phyloP scores from a whole-genome alignment of 2,888 invertebrate species.

The Falcaria lacertinaria region DNA sequence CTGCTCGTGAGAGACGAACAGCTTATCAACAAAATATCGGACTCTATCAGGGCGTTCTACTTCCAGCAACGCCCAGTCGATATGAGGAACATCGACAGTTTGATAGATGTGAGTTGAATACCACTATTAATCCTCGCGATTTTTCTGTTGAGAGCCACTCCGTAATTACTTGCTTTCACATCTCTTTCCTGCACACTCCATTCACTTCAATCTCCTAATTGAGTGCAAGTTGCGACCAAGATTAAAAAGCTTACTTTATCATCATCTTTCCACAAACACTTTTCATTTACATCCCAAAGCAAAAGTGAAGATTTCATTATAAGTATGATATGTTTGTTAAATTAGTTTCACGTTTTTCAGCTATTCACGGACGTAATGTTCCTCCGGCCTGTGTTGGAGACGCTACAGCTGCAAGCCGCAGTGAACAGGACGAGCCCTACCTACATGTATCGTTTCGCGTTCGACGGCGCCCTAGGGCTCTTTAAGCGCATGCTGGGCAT shows the following conservation, averaged over 20 bases:
- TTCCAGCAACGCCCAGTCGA: constrained; percentile 77
- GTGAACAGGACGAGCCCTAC: constrained; percentile 74
- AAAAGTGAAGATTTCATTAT: no score
- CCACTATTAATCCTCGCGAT: no score
- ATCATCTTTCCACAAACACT: no score
- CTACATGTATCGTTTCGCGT: constrained; percentile 81
- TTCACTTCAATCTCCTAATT: no score
- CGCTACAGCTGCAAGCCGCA: constrained; percentile 61
- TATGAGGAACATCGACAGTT: constrained; percentile 74
- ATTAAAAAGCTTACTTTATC: no score
- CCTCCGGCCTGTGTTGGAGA: constrained; percentile 76
- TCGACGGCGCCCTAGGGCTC: constrained; percentile 81
- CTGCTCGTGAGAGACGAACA: constrained; percentile 55
- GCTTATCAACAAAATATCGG: constrained; percentile 47
- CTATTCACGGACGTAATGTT: constrained; percentile 83
- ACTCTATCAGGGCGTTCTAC: constrained; percentile 79
- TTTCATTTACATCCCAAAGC: no score
- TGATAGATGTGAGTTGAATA: constrained; percentile 70
- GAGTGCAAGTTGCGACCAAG: no score
- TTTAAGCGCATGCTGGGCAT: constrained; percentile 82
- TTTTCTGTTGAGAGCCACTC: no score
- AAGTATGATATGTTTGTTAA: background rate
- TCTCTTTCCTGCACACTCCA: no score
- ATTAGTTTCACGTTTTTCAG: constrained; percentile 40
- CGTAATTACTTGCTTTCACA: no score